Evolutionary conservation across 2,797 vertebrate genomes (phyloP).

Genomic region (Pseudopleuronectes americanus): DNA sequence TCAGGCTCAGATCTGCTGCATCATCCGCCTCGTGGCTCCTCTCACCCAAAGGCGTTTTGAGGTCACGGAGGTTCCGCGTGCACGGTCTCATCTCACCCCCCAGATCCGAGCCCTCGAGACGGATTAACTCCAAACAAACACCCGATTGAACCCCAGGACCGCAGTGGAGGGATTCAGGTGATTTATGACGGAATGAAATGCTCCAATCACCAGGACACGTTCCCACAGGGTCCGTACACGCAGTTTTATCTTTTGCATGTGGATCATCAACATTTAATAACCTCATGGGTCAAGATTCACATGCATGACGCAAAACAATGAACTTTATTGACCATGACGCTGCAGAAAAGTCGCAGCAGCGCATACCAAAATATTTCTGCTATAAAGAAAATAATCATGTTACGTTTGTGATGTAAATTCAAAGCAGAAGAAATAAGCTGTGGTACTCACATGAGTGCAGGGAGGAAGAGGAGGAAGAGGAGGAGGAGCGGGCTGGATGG

Average conservation of each 20-base stretch:
- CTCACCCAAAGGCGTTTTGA: slow-evolving; percentile 69
- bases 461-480: slow-evolving; percentile 11
- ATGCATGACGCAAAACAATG: slow-evolving; percentile 4
- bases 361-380: too few relatives aligned
- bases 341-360: slow-evolving; percentile 34
- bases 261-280: too few relatives aligned
- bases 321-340: slow-evolving; percentile 34
- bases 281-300: background rate
- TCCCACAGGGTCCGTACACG: too few relatives aligned
- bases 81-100: background rate
- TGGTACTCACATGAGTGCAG: slow-evolving; percentile 72
- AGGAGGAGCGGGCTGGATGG: background rate
- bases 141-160: too few relatives aligned
- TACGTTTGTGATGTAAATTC: background rate
- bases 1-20: slow-evolving; percentile 55
- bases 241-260: background rate
- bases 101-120: background rate
- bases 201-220: background rate
- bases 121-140: too few relatives aligned
- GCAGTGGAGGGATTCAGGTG: too few relatives aligned
- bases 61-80: slow-evolving; percentile 51
- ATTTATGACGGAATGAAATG: background rate
- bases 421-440: background rate
- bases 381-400: too few relatives aligned
- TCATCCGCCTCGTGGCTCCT: slow-evolving; percentile 43